Evolutionary conservation across 2,888 invertebrate genomes (phyloP).

Genomic region (Ochropacha duplaris): DNA sequence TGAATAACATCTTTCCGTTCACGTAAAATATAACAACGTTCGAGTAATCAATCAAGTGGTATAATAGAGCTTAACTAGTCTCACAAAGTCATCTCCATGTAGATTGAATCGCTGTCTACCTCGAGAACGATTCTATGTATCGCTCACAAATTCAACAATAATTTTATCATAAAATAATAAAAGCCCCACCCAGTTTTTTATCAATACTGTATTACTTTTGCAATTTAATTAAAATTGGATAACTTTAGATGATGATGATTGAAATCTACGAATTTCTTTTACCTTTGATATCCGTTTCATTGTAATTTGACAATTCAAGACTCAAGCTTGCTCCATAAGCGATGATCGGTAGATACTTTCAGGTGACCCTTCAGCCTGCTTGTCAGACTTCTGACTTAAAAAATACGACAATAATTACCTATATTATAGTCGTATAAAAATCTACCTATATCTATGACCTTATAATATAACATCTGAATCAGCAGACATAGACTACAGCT

Average conservation of each 20-base stretch:
- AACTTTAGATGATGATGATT: no score
- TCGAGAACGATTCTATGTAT: neutral
- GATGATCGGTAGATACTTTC: no score
- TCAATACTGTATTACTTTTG: neutral
- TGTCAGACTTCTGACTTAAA: no score
- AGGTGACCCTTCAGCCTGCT: no score
- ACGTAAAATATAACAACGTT: slow-evolving; percentile 53
- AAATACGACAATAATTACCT: no score
- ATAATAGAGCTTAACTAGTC: slow-evolving; percentile 10
- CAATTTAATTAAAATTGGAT: no score
- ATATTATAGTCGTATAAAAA: neutral
- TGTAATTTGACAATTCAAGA: neutral
- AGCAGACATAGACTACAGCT: neutral
- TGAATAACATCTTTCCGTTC: slow-evolving; percentile 29
- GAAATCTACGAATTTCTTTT: slow-evolving; percentile 11
- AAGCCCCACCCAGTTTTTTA: neutral
- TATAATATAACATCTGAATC: neutral
- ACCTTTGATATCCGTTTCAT: neutral
- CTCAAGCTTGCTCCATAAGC: no score
- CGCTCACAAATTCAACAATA: neutral
- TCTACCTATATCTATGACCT: neutral
- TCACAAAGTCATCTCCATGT: slow-evolving; percentile 3
- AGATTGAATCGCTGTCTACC: slow-evolving; percentile 6
- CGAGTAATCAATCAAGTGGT: slow-evolving; percentile 42
- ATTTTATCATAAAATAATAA: neutral